Base-by-base conservation (phyloP, 2,113 vertebrate species). In the Scatophagus argus region DNA sequence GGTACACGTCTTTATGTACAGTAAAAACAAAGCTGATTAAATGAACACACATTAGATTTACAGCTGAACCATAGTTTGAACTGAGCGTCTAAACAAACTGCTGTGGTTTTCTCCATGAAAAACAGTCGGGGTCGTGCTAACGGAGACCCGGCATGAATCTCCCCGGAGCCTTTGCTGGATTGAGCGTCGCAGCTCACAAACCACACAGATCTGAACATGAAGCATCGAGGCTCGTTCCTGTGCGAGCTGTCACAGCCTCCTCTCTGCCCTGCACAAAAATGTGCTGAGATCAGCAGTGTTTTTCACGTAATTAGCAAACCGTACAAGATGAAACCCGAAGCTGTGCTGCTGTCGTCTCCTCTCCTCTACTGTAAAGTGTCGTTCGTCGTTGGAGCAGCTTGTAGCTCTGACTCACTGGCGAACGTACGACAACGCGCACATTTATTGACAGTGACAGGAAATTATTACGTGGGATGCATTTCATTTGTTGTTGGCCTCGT, bases 151-250 rank as follows among this genome's bases (percentile, higher is more conserved):
- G 51, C 0, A 1, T 21, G 23, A 32, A 64, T 56, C 58, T 51
- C 47, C 39, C 59, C 65, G n/a, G 72, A 34, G 46, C 5, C 8
- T 56, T 41, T 41, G 6, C 6, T 54, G 38, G 65, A 59, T 74
- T 59, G 11, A 52, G 4, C 46, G 65, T 55, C 27, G 8, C 47
- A 1, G 58, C 44, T 59, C 64, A 21, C 34, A 52, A 36, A 43
- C 51, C 69, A 64, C 79, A 72, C 70, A 65, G 72, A 72, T 60
- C 61, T 81, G 74, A 76, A 8, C 60, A 70, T 46, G 25, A 74
- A 56, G 44, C 43, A 23, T 55, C 31, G 29, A 41, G 59, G 75
- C 59, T 83, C 44, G 9, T 51, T 65, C 55, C 54, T 67, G 52
- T 41, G n/a, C n/a, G n/a, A n/a, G n/a, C n/a, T n/a, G n/a, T n/a